phyloP scores from a whole-genome alignment of 2,797 vertebrate species.

The Urophycis tenuis region DNA sequence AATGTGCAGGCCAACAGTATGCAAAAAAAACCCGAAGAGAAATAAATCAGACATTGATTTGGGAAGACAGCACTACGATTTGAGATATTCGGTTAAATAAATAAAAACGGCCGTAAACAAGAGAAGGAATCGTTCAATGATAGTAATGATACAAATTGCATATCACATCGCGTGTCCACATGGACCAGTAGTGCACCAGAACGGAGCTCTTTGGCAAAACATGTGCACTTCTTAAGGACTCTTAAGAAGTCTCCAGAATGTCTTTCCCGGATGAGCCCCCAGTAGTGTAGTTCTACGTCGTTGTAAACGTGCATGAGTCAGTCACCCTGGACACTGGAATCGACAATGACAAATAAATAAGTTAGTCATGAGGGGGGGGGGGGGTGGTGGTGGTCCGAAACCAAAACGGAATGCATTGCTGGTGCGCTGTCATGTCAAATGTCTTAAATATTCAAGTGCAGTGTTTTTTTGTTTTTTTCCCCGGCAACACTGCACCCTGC shows the following conservation, averaged over 20 bases:
- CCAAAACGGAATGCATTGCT: constrained; percentile 16
- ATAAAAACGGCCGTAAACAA: constrained; percentile 56
- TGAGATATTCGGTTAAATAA: constrained; percentile 14
- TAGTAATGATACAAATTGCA: constrained; percentile 14
- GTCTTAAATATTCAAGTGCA: constrained; percentile 39
- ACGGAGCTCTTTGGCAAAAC: constrained; percentile 64
- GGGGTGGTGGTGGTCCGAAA: constrained; percentile 8
- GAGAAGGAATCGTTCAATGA: constrained; percentile 53
- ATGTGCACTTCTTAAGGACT: neutral
- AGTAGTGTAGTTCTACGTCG: constrained; percentile 9
- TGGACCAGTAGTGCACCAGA: constrained; percentile 34
- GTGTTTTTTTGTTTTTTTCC: neutral
- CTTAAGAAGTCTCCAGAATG: neutral
- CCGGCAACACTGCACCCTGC: neutral
- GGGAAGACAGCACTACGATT: constrained; percentile 27
- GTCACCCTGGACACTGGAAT: constrained; percentile 31
- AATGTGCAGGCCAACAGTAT: neutral
- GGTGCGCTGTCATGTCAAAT: constrained; percentile 38
- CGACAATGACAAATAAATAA: constrained; percentile 54
- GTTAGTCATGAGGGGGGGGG: constrained; percentile 7
- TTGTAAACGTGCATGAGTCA: constrained; percentile 53
- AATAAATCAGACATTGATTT: constrained; percentile 39
- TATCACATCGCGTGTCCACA: constrained; percentile 52
- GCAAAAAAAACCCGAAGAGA: constrained; percentile 29
- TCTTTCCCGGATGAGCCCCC: constrained; percentile 13